Evolutionary conservation across 2,888 invertebrate genomes (phyloP), one percentile per base, ranked within the genome.

Genomic region (Noctua pronuba): DNA sequence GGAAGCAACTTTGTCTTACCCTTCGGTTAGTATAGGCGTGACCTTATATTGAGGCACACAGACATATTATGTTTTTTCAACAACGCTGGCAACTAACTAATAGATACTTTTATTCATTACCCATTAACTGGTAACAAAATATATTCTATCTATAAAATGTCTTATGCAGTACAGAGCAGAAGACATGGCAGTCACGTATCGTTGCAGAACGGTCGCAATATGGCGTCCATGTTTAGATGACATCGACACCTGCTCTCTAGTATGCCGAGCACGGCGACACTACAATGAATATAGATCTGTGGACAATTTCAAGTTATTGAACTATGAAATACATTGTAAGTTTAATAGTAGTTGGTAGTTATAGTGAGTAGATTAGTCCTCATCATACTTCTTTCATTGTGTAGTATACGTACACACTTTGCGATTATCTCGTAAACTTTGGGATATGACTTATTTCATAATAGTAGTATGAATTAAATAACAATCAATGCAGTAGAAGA

Each of bases 121-220:
- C 11, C 35, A 72, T 44, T 24, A n/a, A 31, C 24, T 71, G 28
- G 18, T 31, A 44, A 31, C 28, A 68, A 49, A 41, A 46, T 28
- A 60, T 13, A 28, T 58, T 60, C 18, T 31, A 31, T 18, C 31
- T 18, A 18, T 18, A 60, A 18, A 60, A 28, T 31, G 31, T 60
- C 31, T 8, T 8, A 55, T 55, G 4, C 46, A 16, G 10, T 35
- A n/a, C 2, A 55, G 52, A 46, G 8, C 24, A 55, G 67, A 55
- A 31, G 18, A 24, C 16, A 64, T 28, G 6, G 64, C 74, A 75
- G 88, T 87, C 88, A 88, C 88, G 90, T 88, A 72, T 31, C 62
- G 44, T 73, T 87, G 84, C 86, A 88, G 85, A 80, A 75, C 60
- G 66, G 71, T 87, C 85, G 68, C 79, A 88, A 88, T 88, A 88